Base-by-base conservation (phyloP, 2,888 invertebrate species). In the Cyrtodaria siliqua region DNA sequence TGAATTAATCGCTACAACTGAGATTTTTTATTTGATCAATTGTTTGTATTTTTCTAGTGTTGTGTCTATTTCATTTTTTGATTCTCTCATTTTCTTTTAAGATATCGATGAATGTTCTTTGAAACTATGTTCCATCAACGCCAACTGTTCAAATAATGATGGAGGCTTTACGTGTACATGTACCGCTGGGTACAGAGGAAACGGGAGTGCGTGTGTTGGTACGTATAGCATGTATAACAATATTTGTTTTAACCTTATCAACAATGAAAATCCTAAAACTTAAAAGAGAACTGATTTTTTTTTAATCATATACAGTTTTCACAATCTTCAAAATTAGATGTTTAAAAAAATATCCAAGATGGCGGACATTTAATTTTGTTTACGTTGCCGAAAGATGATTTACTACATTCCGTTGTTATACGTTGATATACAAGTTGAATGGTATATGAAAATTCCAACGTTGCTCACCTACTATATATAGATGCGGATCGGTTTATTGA, bases 51-150 rank as follows among this genome's bases (percentile, higher is more conserved):
- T 33, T 33, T 8, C 4, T 12, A 33, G 33, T n/a, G n/a, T n/a
- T n/a, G n/a, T n/a, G n/a, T n/a, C n/a, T n/a, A n/a, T n/a, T n/a
- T n/a, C n/a, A n/a, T n/a, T n/a, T n/a, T n/a, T n/a, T n/a, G n/a
- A n/a, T 33, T 12, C 4, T 8, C 33, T 33, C 4, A 33, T 12
- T 33, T 33, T 8, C 12, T 33, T 44, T 64, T 8, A 26, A 64
- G 64, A 64, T 29, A 38, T 29, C 2, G 49, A 47, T 50, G 79
- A 75, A 68, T 67, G 69, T 61, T 24, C 0, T 9, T 9, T 18
- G 16, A n/a, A 26, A 2, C 40, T 12, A 9, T 59, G 57, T 59
- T 24, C 33, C 14, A 2, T 9, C 1, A 60, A 56, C 56, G 61
- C 56, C 18, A 38, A 16, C 24, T 57, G 62, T 38, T 18, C 42